These are phyloP conservation scores for Drosophila koepferae DNA, from an alignment of 2,888 invertebrate genomes.

Conservation along the genomic window DNA sequence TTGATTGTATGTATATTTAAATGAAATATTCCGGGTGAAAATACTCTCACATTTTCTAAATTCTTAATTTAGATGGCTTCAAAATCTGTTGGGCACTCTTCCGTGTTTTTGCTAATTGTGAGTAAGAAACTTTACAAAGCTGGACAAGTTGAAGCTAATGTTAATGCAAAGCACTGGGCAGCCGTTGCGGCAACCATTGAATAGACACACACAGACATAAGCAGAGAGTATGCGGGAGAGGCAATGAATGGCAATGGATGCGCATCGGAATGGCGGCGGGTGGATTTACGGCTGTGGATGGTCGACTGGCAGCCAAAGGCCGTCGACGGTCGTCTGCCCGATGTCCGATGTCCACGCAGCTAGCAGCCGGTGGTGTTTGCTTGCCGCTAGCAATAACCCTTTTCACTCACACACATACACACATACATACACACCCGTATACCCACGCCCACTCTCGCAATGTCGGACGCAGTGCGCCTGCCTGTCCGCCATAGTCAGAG, in stretches of 20 bases:
- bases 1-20: slow-evolving; percentile 1
- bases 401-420: slow-evolving; percentile 39
- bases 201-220: slow-evolving; percentile 22
- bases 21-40: not conserved
- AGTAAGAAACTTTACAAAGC: slow-evolving; percentile 26
- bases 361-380: slow-evolving; percentile 81
- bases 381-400: slow-evolving; percentile 82
- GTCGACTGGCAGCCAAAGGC: slow-evolving; percentile 55
- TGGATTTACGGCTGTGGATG: slow-evolving; percentile 71
- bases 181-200: slow-evolving; percentile 41
- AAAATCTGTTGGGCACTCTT: slow-evolving; percentile 10
- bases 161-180: slow-evolving; percentile 30
- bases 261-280: slow-evolving; percentile 70
- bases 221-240: slow-evolving; percentile 28
- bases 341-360: slow-evolving; percentile 52
- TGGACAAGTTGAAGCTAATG: slow-evolving; percentile 40
- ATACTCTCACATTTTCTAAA: not conserved
- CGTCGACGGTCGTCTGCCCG: slow-evolving; percentile 39
- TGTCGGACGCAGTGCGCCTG: slow-evolving; percentile 71
- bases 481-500: slow-evolving; percentile 68
- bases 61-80: slow-evolving; percentile 14
- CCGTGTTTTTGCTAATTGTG: slow-evolving; percentile 40
- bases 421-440: not conserved
- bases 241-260: slow-evolving; percentile 53
- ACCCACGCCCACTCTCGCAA: slow-evolving; percentile 54